Evolutionary conservation across 1,140 invertebrate species (phyloP).

Genomic region (Diorhabda elongata): DNA sequence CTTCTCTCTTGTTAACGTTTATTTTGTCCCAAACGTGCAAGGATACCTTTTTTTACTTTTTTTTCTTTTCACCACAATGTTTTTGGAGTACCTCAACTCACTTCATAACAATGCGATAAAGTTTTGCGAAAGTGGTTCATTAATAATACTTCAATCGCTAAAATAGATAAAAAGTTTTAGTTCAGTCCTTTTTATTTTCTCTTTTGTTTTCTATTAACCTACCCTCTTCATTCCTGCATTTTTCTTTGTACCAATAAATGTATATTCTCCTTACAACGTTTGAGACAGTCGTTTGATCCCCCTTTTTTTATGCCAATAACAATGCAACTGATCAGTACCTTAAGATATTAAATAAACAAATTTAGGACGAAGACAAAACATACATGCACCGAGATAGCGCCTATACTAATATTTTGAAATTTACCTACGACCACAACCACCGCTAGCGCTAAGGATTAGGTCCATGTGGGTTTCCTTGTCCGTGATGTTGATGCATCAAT

Average conservation of each 20-base stretch:
- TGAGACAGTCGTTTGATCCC: neutral
- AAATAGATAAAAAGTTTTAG: too few species aligned
- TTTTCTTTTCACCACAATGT: too few species aligned
- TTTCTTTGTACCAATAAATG: neutral
- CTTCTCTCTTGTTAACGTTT: too few species aligned
- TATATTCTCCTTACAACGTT: neutral
- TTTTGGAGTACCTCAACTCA: too few species aligned
- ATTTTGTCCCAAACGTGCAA: too few species aligned
- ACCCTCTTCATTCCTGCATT: neutral
- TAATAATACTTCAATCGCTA: too few species aligned
- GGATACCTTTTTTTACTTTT: too few species aligned
- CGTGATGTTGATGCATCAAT: constrained; percentile 29
- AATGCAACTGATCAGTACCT: neutral
- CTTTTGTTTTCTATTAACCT: neutral
- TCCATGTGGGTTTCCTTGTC: constrained; percentile 29
- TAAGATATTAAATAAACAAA: neutral
- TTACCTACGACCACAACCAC: constrained; percentile 11
- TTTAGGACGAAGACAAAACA: neutral
- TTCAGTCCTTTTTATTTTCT: neutral
- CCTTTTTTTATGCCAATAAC: neutral
- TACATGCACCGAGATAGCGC: neutral
- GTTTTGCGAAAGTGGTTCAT: too few species aligned
- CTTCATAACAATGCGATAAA: too few species aligned
- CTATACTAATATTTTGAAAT: constrained; percentile 9
- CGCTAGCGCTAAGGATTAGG: constrained; percentile 31